These are phyloP conservation scores for Orthosia gothica DNA, from an alignment of 2,888 invertebrate species.

Conservation along the genomic window DNA sequence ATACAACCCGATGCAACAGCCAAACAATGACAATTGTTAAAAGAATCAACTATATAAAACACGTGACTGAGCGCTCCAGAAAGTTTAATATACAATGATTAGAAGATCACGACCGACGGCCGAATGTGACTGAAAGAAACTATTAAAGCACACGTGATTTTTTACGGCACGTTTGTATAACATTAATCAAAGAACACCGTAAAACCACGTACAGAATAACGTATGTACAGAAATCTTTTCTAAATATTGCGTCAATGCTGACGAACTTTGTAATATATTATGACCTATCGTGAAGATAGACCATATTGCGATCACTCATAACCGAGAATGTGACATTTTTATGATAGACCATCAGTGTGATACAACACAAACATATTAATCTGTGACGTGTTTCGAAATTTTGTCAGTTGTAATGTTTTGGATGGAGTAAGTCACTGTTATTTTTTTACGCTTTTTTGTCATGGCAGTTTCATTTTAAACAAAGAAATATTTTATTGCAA, in stretches of 20 bases:
- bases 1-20: too few species aligned
- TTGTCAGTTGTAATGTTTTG: slow-evolving; percentile 40
- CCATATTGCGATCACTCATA: slow-evolving; percentile 52
- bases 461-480: slow-evolving; percentile 16
- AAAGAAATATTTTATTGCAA: slow-evolving; percentile 32
- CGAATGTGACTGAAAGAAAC: slow-evolving; percentile 43
- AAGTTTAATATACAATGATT: slow-evolving; percentile 60
- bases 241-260: slow-evolving; percentile 67
- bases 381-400: slow-evolving; percentile 50
- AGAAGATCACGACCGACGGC: slow-evolving; percentile 64
- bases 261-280: slow-evolving; percentile 63
- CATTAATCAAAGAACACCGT: slow-evolving; percentile 54
- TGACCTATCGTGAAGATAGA: slow-evolving; percentile 67
- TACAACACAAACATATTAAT: slow-evolving; percentile 52
- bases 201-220: slow-evolving; percentile 66
- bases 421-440: slow-evolving; percentile 49
- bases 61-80: slow-evolving; percentile 68
- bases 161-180: slow-evolving; percentile 65
- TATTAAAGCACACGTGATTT: slow-evolving; percentile 52
- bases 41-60: slow-evolving; percentile 62
- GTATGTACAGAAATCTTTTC: slow-evolving; percentile 53
- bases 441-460: slow-evolving; percentile 38
- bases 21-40: slow-evolving; percentile 76
- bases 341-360: slow-evolving; percentile 47
- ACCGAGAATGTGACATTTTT: slow-evolving; percentile 62